Evolutionary conservation across 1,140 invertebrate genomes (phyloP).

Genomic region (Gryon sp.): DNA sequence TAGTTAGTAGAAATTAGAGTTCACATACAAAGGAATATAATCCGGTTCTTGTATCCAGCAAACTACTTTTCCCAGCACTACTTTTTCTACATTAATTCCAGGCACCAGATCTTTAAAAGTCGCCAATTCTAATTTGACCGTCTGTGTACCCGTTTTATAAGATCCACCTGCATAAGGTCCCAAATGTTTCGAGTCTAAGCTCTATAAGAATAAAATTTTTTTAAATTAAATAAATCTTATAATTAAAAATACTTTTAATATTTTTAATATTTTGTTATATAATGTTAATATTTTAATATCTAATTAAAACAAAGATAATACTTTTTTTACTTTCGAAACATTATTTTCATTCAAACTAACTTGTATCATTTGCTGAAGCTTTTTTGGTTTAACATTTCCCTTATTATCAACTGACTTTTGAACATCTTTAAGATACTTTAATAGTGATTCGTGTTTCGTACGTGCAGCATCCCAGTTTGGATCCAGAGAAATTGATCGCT

Average conservation of each 20-base stretch:
- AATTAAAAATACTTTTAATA: slow-evolving; percentile 57
- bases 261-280: no score
- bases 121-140: slow-evolving; percentile 79
- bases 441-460: slow-evolving; percentile 82
- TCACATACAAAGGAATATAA: slow-evolving; percentile 88
- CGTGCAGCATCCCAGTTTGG: slow-evolving; percentile 86
- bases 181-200: slow-evolving; percentile 81
- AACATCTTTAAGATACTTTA: slow-evolving; percentile 85
- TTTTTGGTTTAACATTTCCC: slow-evolving; percentile 88
- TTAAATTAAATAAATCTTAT: slow-evolving; percentile 59
- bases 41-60: slow-evolving; percentile 88
- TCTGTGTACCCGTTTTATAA: slow-evolving; percentile 80
- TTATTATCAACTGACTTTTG: slow-evolving; percentile 83
- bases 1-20: no score
- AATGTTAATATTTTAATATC: no score
- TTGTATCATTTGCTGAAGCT: slow-evolving; percentile 84
- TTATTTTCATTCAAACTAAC: no score
- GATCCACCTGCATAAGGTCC: slow-evolving; percentile 83
- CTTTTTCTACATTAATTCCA: slow-evolving; percentile 84
- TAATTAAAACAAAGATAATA: no score
- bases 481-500: slow-evolving; percentile 84
- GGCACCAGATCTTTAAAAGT: slow-evolving; percentile 79
- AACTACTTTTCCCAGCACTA: slow-evolving; percentile 89
- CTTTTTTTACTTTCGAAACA: no score
- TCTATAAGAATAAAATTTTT: slow-evolving; percentile 71